Base-by-base conservation (phyloP, 2,797 vertebrate species). In the Cottoperca gobio region DNA sequence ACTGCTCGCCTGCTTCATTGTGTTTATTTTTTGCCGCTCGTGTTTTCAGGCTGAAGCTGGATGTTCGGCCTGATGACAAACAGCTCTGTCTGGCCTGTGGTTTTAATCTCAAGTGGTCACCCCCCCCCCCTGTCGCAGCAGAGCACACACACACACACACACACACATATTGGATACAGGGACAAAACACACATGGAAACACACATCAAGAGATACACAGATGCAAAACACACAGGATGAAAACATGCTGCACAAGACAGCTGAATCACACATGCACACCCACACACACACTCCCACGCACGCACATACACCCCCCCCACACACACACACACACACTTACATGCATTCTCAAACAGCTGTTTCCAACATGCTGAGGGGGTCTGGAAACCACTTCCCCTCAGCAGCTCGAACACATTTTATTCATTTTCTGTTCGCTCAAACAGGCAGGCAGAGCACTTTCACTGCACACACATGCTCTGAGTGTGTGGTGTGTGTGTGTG, bases 361-460 rank as follows among this genome's bases (percentile, higher is more conserved):
- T 92, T 87, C 72, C 91, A 92, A 92, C 91, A 93, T 93, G 91
- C 88, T 87, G 85, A 87, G 87, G 87, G 63, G 87, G 90, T 90
- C 90, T 92, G 88, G 88, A 92, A 92, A 91, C 93, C 93, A 94
- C 91, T 93, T 94, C 93, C 93, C 93, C 88, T 88, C 84, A 83
- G 91, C 75, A 86, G 86, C 82, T 90, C 86, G 67, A 84, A 89
- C 94, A 93, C 72, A 78, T 91, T 94, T 91, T 88, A 88, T 91
- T 91, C 88, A 93, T 95, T 93, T 94, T 89, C 90, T 88, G 89
- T 90, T 90, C 79, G 78, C 85, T 91, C 82, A 84, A 83, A 89
- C 79, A 84, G 89, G 83, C 81, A 79, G 76, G 83, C 81, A 66
- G 83, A 86, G 76, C 86, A 94, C 93, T 94, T 94, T 94, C 93